Percentiles rank a stretch among this genome's conserved stretches.
phyloP scores from a whole-genome alignment of 2,797 vertebrate genomes.

The Sebastes steindachneri region DNA sequence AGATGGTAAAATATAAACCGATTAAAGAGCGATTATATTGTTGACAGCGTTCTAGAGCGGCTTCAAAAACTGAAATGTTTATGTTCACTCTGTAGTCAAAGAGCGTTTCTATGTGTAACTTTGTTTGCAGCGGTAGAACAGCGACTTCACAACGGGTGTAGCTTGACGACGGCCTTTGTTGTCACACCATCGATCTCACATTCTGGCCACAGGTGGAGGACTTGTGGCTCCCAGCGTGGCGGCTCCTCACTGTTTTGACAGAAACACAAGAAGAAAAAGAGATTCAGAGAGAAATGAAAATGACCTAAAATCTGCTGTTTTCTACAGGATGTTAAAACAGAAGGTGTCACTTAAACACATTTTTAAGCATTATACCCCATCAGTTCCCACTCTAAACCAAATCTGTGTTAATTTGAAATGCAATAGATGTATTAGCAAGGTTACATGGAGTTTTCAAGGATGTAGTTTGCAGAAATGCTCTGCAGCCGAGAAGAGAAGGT shows the following conservation, averaged over 20 bases:
- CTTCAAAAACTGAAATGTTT: constrained; percentile 10
- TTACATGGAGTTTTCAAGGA: not conserved
- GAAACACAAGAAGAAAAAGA: constrained; percentile 59
- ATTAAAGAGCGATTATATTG: not conserved
- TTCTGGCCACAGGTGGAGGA: constrained; percentile 60
- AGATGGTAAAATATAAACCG: constrained; percentile 1
- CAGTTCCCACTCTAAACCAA: not conserved
- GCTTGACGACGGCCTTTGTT: constrained; percentile 41
- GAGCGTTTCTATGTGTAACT: not conserved
- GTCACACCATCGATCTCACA: constrained; percentile 68
- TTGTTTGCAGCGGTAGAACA: constrained; percentile 12
- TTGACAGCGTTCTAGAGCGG: not conserved
- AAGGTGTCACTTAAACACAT: not conserved
- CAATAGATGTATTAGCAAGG: not conserved
- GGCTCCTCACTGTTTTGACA: constrained; percentile 64
- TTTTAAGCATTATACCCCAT: not conserved
- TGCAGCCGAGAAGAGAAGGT: not conserved
- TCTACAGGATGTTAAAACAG: not conserved
- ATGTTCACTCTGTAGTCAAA: not conserved
- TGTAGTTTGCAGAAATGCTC: not conserved
- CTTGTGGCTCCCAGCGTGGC: constrained; percentile 22
- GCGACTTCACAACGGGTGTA: not conserved
- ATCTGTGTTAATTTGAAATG: not conserved
- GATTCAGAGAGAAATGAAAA: constrained; percentile 14
- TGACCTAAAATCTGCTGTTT: not conserved